Percentiles rank a stretch among this genome's conserved stretches.
Evolutionary conservation across 2,113 vertebrate genomes (phyloP).

Genomic region (Hippocampus barbouri): DNA sequence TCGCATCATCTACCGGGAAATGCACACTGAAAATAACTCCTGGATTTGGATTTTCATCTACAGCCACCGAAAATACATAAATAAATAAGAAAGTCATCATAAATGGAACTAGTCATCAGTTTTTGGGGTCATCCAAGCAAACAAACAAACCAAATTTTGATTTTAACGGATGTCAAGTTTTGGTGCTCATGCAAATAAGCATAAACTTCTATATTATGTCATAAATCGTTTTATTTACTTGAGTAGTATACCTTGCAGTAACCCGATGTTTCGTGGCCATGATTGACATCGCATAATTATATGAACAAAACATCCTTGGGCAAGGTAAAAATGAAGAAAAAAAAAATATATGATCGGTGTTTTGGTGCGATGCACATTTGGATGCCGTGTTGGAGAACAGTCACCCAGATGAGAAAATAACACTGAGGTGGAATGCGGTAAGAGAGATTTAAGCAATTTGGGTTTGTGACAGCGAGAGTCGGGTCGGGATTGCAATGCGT

Average conservation of each 20-base stretch:
- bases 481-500: slow-evolving; percentile 6
- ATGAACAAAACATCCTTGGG: not conserved
- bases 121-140: not conserved
- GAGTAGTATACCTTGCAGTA: no score
- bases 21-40: not conserved
- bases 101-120: no score
- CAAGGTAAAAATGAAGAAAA: not conserved
- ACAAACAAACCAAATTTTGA: not conserved
- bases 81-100: no score
- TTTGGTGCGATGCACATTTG: slow-evolving; percentile 18
- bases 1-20: not conserved
- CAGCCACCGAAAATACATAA: not conserved
- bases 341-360: not conserved
- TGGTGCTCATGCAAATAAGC: not conserved
- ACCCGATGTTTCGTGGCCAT: not conserved
- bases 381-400: slow-evolving; percentile 10
- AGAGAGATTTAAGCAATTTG: slow-evolving; percentile 34
- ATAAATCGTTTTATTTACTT: no score
- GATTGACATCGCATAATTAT: not conserved
- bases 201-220: not conserved
- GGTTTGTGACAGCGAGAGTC: slow-evolving; percentile 4
- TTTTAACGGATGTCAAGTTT: no score
- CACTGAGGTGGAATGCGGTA: slow-evolving; percentile 13
- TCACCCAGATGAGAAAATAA: slow-evolving; percentile 17
- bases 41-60: not conserved